Evolutionary conservation across 2,797 vertebrate genomes (phyloP), one percentile per base, ranked within the genome.

Genomic region (Argya squamiceps): DNA sequence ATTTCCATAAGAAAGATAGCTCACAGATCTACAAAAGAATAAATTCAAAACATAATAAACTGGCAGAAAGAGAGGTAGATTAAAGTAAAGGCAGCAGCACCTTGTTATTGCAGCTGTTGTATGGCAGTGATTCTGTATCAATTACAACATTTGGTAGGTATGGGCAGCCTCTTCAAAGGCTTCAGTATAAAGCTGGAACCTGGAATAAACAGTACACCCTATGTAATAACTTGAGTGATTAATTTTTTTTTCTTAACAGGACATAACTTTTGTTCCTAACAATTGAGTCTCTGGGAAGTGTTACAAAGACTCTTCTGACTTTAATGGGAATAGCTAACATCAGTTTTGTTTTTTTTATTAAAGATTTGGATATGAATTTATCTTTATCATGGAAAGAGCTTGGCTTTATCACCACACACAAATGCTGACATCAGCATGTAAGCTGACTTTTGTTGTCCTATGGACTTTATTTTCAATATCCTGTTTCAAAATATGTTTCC

Each of bases 1-100:
- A 99, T 99, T 99, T 99, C 99, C 99, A 99, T 99, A 99, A 99
- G 99, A 99, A 99, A 99, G 99, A 98, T 99, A 98, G 98, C 98
- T 98, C 97, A 98, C 98, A 98, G 98, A 99, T 99, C 98, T 99
- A 99, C 98, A 98, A 98, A 99, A 98, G 99, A 98, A 98, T 99
- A 98, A 98, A 99, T 99, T 99, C 98, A 98, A 97, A 98, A 98
- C 98, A 99, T 99, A 98, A 98, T 98, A 98, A 98, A 98, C 97
- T 98, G 97, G 97, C 98, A 98, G 98, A 99, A 98, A 98, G 98
- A 97, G 98, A 97, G 97, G 98, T 98, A 99, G 99, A 99, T 99
- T 99, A 99, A 99, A 99, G 98, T 95, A 97, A 97, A 98, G 97
- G 98, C 98, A 98, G 98, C 95, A 98, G 98, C 98, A 99, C 99